phyloP scores from a whole-genome alignment of 2,888 invertebrate genomes.

The Dendrolimus houi region DNA sequence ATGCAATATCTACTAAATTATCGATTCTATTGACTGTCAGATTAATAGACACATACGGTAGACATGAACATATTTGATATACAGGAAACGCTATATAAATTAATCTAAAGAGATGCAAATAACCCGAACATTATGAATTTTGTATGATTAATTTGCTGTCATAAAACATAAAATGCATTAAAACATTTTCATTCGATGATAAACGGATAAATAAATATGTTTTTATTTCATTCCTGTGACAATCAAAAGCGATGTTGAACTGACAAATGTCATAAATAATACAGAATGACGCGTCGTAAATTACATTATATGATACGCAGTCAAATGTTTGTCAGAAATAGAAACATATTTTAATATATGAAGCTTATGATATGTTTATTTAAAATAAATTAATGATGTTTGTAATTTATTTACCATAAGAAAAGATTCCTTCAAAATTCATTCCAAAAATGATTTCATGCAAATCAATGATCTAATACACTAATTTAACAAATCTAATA shows the following conservation, averaged over 20 bases:
- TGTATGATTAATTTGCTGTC: constrained; percentile 2
- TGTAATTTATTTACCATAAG: neutral
- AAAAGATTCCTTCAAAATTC: too few species aligned
- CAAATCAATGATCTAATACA: neutral
- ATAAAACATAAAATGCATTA: neutral
- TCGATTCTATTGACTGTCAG: too few species aligned
- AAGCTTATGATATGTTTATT: neutral
- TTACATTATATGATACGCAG: neutral
- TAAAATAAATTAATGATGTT: neutral
- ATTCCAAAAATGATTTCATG: neutral
- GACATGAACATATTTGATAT: too few species aligned
- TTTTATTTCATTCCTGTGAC: neutral
- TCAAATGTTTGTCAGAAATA: neutral
- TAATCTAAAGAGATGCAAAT: too few species aligned
- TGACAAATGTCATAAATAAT: neutral
- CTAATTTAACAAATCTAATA: too few species aligned
- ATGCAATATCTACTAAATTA: too few species aligned
- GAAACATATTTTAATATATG: neutral
- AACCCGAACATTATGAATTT: neutral
- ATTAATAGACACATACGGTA: too few species aligned
- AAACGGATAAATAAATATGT: neutral
- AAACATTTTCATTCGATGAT: neutral
- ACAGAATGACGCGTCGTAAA: neutral
- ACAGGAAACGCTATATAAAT: too few species aligned
- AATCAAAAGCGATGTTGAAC: neutral